phyloP scores from a whole-genome alignment of 2,888 invertebrate genomes.

The Lypha dubia region DNA sequence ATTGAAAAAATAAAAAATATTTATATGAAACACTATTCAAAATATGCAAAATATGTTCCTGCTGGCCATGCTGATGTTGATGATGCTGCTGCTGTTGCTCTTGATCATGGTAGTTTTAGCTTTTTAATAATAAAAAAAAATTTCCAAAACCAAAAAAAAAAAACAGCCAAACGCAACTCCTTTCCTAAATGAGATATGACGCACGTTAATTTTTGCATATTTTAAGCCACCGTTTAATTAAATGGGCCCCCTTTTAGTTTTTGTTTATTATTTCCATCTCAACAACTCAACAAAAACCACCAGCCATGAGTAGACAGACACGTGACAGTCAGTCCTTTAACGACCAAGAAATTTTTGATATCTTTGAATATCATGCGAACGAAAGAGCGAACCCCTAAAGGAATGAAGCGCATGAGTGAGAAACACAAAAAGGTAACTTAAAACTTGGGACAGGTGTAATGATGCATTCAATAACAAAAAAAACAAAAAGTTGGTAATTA shows the following conservation, averaged over 20 bases:
- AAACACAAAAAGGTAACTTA: neutral
- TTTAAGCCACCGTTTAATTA: slow-evolving; percentile 83
- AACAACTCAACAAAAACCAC: neutral
- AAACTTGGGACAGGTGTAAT: slow-evolving; percentile 50
- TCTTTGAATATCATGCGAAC: neutral
- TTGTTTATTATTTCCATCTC: neutral
- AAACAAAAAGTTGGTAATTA: slow-evolving; percentile 45
- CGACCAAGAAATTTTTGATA: neutral
- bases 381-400: neutral
- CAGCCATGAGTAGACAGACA: slow-evolving; percentile 36
- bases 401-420: neutral
- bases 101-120: slow-evolving; percentile 4
- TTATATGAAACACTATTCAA: slow-evolving; percentile 32
- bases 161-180: slow-evolving; percentile 66
- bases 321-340: slow-evolving; percentile 42
- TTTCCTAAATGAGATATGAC: slow-evolving; percentile 80
- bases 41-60: slow-evolving; percentile 64
- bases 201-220: slow-evolving; percentile 82
- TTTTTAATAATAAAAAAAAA: slow-evolving; percentile 22
- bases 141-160: slow-evolving; percentile 20
- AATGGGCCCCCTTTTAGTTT: too few species aligned
- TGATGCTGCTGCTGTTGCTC: too few species aligned
- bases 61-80: neutral
- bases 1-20: slow-evolving; percentile 10
- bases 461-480: neutral